Evolutionary conservation across 92 coral and sea anemone genomes (phyloP), one percentile per base, ranked within the genome.

Genomic region (Epizoanthus ramosus): DNA sequence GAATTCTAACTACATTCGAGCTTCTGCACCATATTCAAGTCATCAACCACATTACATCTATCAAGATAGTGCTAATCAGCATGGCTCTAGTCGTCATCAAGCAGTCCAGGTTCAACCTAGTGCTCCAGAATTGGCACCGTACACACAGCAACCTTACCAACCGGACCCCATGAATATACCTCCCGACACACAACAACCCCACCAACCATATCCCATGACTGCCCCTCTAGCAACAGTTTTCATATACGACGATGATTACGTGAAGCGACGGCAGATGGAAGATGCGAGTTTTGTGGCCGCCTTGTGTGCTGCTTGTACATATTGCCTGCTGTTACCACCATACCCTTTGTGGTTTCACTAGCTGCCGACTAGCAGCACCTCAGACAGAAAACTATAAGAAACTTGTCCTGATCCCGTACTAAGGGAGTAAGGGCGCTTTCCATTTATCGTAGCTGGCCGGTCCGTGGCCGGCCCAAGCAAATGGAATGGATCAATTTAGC

Each of bases 291-390:
- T 77, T 5, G 39, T 77, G 13, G 58, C 70, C 1, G 70, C 82
- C 15, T 56, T 77, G 1, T 77, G 82, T 23, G 82, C 71, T 0
- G 82, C 82, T 3, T 60, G 82, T 24, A 77, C 82, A 5, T 77
- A 70, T 18, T 77, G 82, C 13, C 68, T 77, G 4, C 28, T 77
- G 0, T 28, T 77, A 3, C 82, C 82, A 6, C 70, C 82, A 4
- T 77, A 77, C 54, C 82, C 82, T 8, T 14, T 77, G 28, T 77
- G 58, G 71, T 77, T 77, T 53, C 71, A 77, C 82, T 76, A 76
- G 69, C 54, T 1, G 5, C 39, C n/a, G n/a, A 39, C 43, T 41
- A 41, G 47, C 47, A 41, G 47, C 8, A 8, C 47, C 47, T 41
- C 5, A 41, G 8, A 8, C 7, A 41, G 47, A 41, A 6, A 41